Evolutionary conservation across 1,140 invertebrate species (phyloP), one percentile per base, ranked within the genome.

Genomic region (Philaenus spumarius): DNA sequence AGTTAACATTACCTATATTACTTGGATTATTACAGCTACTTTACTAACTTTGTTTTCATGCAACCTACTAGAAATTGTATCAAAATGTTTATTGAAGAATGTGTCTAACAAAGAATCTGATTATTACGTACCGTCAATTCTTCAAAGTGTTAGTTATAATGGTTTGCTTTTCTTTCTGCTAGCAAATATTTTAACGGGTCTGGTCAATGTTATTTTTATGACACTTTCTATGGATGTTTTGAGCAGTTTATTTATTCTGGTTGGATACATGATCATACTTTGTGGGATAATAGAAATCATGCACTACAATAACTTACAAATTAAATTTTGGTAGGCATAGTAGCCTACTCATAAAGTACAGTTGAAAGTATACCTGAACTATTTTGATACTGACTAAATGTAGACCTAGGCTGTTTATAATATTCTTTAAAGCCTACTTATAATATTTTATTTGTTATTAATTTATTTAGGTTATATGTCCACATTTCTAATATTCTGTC

Each of bases 91-190:
- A 7, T 51, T 14, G 15, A 17, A 26, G 12, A 57, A 14, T 35
- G 17, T 55, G 35, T 23, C 19, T 35, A 15, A 5, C 3, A 53
- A 48, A 52, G 17, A 11, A 19, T 47, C 35, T 17, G 50, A 40
- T 24, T 37, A 47, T 45, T 39, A 66, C 62, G 69, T 75, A 11
- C 80, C 83, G 14, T 69, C 79, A 14, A 79, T 86, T 55, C 78
- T 85, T 40, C 74, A 80, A 65, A 78, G 80, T 39, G 77, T 90
- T 24, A 88, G 87, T 73, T 80, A 80, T 50, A 90, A 90, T 74
- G 86, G 86, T 11, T 71, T 95, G 24, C 61, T 80, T 15, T 90
- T 86, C 69, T 95, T 95, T 71, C 70, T 94, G 37, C 37, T 87
- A 1, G 80, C 81, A 2, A 95, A 94, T 77, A 35, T 94, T 17